phyloP scores from a whole-genome alignment of 2,888 invertebrate species.

The Physocephala rufipes region DNA sequence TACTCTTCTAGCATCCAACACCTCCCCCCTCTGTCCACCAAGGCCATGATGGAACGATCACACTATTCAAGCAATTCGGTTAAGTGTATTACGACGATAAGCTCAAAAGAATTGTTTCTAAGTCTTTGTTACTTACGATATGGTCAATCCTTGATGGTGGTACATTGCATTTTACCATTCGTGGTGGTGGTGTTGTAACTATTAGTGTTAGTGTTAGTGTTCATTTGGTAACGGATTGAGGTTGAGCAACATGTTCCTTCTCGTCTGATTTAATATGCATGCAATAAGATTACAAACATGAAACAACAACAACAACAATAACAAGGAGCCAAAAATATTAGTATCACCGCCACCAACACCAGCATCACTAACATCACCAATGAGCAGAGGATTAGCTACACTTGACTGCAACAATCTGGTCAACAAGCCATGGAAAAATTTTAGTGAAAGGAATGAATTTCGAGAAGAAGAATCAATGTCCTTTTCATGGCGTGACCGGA shows the following conservation, averaged over 20 bases:
- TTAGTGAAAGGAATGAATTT: no score
- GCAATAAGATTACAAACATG: constrained; percentile 24
- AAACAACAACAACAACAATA: no score
- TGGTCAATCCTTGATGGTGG: constrained; percentile 26
- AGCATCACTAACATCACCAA: constrained; percentile 6
- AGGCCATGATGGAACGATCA: no score
- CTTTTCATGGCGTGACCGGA: not conserved
- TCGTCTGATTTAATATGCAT: constrained; percentile 42
- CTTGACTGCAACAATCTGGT: constrained; percentile 21
- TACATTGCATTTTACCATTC: no score
- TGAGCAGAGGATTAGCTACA: not conserved
- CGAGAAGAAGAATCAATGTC: not conserved
- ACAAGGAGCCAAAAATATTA: no score
- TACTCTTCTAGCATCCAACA: no score
- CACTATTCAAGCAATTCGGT: constrained; percentile 53
- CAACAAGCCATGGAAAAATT: constrained; percentile 11
- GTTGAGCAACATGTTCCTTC: constrained; percentile 1
- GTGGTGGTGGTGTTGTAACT: no score
- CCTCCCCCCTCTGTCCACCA: no score
- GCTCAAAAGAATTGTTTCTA: constrained; percentile 35
- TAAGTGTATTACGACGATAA: constrained; percentile 50
- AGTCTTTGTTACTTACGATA: constrained; percentile 22
- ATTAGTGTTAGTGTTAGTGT: not conserved
- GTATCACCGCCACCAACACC: no score
- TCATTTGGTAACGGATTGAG: constrained; percentile 6